Base-by-base conservation (phyloP, 2,888 invertebrate species). In the Bombylius major region DNA sequence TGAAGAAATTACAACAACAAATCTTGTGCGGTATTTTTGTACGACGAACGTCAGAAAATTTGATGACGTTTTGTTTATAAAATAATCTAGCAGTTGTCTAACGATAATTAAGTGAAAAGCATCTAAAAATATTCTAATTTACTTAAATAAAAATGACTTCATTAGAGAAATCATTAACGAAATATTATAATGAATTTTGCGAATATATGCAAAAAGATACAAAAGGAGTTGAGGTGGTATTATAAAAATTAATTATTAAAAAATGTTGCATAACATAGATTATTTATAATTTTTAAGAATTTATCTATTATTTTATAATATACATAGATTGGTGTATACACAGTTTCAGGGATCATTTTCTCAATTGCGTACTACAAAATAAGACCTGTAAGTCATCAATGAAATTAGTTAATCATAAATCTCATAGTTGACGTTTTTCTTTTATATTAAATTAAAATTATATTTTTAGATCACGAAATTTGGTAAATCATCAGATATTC, bases 381-480 rank as follows among this genome's bases (percentile, higher is more conserved):
- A n/a, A 50, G 60, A 46, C 60, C 60, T 45, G 60, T 61, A 47
- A 34, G 52, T 33, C 6, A 3, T 4, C 23, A 23, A 23, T 23
- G 23, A 23, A 23, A 23, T 23, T 3, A 23, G 23, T 23, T 3
- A 23, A 23, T 3, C 23, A 23, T 14, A 46, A 13, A 39, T 9
- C 2, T 39, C 39, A 9, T 39, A 39, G 11, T 39, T 39, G 39
- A 7, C 11, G 39, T 39, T 39, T 39, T 33, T 48, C n/a, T 23
- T 23, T 23, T 23, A 23, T 23, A 23, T 23, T 23, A 23, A 23
- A 23, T 23, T 23, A 23, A 23, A 23, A 23, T 59, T 59, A 51
- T 63, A 62, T 60, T 66, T 62, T 61, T 67, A 82, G 82, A 77
- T 83, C 67, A 78, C 80, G 69, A 82, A 80, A 71, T 82, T 82